phyloP scores from a whole-genome alignment of 35 echinoderm and acorn worm species.

The Strongylocentrotus purpuratus region DNA sequence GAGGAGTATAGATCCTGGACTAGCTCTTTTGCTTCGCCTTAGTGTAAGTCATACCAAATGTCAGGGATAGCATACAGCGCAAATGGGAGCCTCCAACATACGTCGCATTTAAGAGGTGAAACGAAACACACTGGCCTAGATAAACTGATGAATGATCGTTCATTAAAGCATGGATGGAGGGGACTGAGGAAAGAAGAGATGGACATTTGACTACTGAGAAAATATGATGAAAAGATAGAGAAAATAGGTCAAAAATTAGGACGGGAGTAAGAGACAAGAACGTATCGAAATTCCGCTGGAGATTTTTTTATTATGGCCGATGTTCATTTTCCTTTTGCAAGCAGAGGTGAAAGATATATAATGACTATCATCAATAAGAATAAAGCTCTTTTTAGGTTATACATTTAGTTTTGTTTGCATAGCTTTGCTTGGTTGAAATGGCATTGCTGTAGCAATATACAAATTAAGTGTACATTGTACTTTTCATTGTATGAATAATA shows the following conservation, averaged over 20 bases:
- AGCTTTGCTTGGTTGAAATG: neutral
- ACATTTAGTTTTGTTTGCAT: neutral
- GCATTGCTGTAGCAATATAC: neutral
- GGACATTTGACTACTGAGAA: neutral
- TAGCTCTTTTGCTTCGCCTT: neutral
- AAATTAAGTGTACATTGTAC: neutral
- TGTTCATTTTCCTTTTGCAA: neutral
- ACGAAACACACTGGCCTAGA: slow-evolving; percentile 15
- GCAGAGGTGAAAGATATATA: neutral
- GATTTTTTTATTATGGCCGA: neutral
- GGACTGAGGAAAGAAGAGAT: neutral
- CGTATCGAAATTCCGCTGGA: neutral
- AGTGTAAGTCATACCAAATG: neutral
- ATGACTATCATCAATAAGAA: neutral
- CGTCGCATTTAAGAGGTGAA: neutral
- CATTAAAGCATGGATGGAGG: slow-evolving; percentile 10
- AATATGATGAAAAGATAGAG: neutral
- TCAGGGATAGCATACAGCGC: neutral
- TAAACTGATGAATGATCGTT: slow-evolving; percentile 3
- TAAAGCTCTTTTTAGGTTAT: neutral
- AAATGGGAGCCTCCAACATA: neutral
- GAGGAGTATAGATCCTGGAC: neutral
- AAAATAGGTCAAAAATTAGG: neutral
- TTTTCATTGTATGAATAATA: neutral
- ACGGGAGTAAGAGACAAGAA: neutral